phyloP scores from a whole-genome alignment of 2,113 vertebrate genomes.

The Raja brachyura region DNA sequence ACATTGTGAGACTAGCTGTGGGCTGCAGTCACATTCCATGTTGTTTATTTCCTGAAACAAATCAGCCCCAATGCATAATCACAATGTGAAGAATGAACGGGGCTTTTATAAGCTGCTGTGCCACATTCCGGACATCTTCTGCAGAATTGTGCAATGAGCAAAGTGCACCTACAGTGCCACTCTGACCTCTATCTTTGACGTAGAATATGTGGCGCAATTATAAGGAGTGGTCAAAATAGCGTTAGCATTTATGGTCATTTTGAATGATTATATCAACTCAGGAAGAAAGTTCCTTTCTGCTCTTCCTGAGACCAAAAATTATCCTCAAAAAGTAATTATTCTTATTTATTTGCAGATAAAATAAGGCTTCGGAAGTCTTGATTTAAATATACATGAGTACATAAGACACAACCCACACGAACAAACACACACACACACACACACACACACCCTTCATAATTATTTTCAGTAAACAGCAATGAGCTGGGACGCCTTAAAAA shows the following conservation, averaged over 20 bases:
- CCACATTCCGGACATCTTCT: neutral
- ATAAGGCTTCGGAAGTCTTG: neutral
- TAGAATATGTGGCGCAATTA: neutral
- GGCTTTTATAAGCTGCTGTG: neutral
- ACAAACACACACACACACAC: neutral
- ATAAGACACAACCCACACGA: too few relatives aligned
- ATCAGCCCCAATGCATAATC: neutral
- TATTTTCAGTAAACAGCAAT: neutral
- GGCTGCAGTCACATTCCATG: neutral
- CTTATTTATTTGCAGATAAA: neutral
- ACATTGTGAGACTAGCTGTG: neutral
- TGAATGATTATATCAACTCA: neutral
- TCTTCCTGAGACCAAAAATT: neutral
- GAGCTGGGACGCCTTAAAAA: neutral
- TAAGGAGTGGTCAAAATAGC: neutral
- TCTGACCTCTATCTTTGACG: neutral
- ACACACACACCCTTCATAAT: neutral
- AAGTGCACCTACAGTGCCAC: neutral
- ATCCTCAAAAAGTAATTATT: neutral
- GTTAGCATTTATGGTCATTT: neutral
- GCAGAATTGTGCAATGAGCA: neutral
- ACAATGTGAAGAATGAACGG: neutral
- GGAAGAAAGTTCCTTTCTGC: neutral
- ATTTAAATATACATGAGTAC: neutral
- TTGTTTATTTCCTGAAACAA: neutral